Percentiles rank a stretch among this genome's conserved stretches.
phyloP scores from a whole-genome alignment of 2,113 vertebrate species.

The Naja naja region DNA sequence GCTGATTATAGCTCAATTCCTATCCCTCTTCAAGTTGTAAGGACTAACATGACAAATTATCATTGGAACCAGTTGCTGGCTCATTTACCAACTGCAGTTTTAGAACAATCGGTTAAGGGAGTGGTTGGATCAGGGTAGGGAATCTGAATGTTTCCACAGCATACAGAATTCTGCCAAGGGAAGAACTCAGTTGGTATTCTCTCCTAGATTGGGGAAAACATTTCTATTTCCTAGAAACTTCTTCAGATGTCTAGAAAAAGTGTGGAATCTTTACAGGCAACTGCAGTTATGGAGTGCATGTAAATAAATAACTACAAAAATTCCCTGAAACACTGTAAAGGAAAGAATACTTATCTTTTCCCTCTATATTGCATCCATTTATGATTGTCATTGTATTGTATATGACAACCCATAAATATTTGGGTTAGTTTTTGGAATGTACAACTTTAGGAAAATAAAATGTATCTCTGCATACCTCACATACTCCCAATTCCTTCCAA shows the following conservation, averaged over 20 bases:
- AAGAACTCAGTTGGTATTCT: background rate
- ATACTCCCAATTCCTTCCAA: background rate
- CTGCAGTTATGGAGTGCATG: background rate
- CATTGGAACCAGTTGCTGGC: background rate
- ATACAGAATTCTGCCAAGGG: background rate
- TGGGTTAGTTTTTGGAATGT: background rate
- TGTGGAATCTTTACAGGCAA: background rate
- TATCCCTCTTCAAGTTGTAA: background rate
- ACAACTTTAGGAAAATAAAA: background rate
- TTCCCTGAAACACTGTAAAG: background rate
- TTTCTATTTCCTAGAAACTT: background rate
- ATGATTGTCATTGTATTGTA: background rate
- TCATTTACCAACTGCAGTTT: background rate
- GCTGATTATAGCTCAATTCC: background rate
- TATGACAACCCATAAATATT: background rate
- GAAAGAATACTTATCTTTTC: background rate
- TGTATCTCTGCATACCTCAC: background rate
- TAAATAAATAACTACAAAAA: background rate
- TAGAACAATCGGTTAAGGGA: background rate
- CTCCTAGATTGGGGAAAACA: background rate
- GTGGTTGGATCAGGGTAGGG: background rate
- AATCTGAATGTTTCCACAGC: background rate
- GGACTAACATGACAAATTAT: background rate
- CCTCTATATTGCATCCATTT: background rate
- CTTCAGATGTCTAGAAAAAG: background rate